Evolutionary conservation across 2,888 invertebrate species (phyloP), one percentile per base, ranked within the genome.

Genomic region (Synergus gifuensis): DNA sequence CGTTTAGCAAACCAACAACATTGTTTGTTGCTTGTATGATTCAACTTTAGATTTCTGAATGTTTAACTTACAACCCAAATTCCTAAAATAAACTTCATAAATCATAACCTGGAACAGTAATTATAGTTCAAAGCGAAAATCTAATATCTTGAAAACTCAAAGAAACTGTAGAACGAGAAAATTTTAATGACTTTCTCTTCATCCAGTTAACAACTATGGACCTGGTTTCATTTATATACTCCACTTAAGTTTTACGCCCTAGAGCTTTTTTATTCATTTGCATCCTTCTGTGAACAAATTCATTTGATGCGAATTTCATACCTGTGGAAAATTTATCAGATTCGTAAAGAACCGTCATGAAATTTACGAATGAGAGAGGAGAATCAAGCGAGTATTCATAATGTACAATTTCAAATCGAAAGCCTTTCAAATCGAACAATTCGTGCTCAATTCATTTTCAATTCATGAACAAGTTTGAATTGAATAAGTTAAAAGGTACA

Each of bases 101-200:
- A 69, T 49, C 36, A 36, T 69, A 49, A 49, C 22, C 14, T 69
- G 28, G 64, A 11, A 42, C n/a, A 73, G 36, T 49, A 36, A 73
- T 73, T 73, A 66, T 66, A 36, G 36, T 73, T 54, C 36, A 40
- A 54, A 49, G 49, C n/a, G 54, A 54, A 40, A 73, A 73, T 16
- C 16, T 73, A n/a, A n/a, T 40, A 28, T 54, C 36, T 73, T 54
- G 54, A 73, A n/a, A 49, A 28, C 54, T 73, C 40, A 54, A 36
- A 73, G 73, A 73, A 73, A 73, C 54, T 54, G 73, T 36, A 73
- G 73, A 73, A 73, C 73, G 73, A 73, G 73, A 73, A 73, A 54
- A 73, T 54, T 73, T 73, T 73, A 73, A 73, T 73, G 73, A 73
- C 73, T 73, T 54, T 73, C 73, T 54, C 73, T 16, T 28, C 46